Evolutionary conservation across 1,140 invertebrate species (phyloP), one percentile per base, ranked within the genome.

Genomic region (Helicoverpa armigera): DNA sequence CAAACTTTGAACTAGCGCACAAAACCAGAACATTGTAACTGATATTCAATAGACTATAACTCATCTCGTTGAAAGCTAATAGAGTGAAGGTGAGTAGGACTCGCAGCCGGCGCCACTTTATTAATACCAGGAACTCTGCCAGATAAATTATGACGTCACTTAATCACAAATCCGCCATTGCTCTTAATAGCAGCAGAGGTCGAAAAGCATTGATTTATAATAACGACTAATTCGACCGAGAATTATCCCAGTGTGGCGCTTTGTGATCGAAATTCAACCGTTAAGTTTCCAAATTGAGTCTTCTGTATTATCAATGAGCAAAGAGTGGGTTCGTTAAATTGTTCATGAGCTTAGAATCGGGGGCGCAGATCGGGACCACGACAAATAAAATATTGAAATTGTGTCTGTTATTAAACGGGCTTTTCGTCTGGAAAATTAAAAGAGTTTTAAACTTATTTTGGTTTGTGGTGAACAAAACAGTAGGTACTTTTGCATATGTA

Each of bases 141-240:
- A 84, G 79, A 84, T 88, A 85, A 88, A 81, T 87, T 87, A 87
- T 85, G 82, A 85, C 78, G 85, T 78, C 82, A 83, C 82, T 87
- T 87, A 87, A 87, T 87, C 85, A 87, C 61, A 82, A 83, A 85
- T 85, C 82, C 83, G 79, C 81, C 67, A 75, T 85, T 81, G 72
- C 79, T 77, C 82, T 83, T 87, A 87, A 87, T 85, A 85, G 83
- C 60, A 51, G 58, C 67, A 72, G 35, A 74, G 70, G 76, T 79
- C 79, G 81, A 81, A 85, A 81, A 72, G 73, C 82, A 82, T 80
- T 86, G 85, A 84, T 86, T 86, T 86, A 83, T 83, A 79, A 75
- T 75, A 75, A 75, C 69, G 56, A 75, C 73, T 75, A 75, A 75
- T 75, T 75, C 58, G 73, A 60, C 56, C 56, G 73, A 61, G 43